Percentiles rank a stretch among this genome's conserved stretches.
phyloP scores from a whole-genome alignment of 2,888 invertebrate species.

The Teinopalpus imperialis region DNA sequence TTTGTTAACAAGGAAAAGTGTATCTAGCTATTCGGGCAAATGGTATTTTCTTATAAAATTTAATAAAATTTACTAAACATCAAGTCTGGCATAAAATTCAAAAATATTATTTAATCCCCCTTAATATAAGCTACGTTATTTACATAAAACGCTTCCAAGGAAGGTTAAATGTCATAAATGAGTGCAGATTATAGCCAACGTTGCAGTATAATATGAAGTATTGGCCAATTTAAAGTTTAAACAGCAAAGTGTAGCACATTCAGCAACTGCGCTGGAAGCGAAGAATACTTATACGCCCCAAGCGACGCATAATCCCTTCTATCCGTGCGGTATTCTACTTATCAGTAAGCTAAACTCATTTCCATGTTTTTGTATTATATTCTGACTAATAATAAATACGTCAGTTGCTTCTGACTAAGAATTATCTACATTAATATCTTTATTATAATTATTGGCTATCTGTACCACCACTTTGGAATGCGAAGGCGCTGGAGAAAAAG shows the following conservation, averaged over 20 bases:
- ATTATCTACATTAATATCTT: too few species aligned
- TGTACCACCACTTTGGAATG: too few species aligned
- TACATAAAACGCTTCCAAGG: constrained; percentile 18
- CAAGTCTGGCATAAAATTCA: too few species aligned
- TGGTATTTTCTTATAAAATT: too few species aligned
- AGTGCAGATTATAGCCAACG: constrained; percentile 20
- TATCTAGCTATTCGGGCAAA: too few species aligned
- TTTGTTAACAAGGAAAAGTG: too few species aligned
- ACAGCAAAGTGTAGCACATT: constrained; percentile 30
- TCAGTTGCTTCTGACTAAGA: neutral
- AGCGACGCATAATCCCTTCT: constrained; percentile 32
- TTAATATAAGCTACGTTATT: constrained; percentile 9
- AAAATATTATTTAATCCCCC: neutral
- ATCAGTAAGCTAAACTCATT: constrained; percentile 31
- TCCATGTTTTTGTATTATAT: constrained; percentile 32
- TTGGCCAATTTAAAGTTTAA: constrained; percentile 45
- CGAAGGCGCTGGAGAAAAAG: too few species aligned
- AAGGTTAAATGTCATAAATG: constrained; percentile 17
- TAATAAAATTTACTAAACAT: too few species aligned
- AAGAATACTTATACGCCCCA: constrained; percentile 29
- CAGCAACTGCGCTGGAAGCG: constrained; percentile 18
- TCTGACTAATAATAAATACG: constrained; percentile 25
- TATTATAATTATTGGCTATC: too few species aligned
- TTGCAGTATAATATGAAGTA: constrained; percentile 30
- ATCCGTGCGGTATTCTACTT: constrained; percentile 27